Evolutionary conservation across 2,888 invertebrate genomes (phyloP), one percentile per base, ranked within the genome.

Genomic region (Clivina fossor): DNA sequence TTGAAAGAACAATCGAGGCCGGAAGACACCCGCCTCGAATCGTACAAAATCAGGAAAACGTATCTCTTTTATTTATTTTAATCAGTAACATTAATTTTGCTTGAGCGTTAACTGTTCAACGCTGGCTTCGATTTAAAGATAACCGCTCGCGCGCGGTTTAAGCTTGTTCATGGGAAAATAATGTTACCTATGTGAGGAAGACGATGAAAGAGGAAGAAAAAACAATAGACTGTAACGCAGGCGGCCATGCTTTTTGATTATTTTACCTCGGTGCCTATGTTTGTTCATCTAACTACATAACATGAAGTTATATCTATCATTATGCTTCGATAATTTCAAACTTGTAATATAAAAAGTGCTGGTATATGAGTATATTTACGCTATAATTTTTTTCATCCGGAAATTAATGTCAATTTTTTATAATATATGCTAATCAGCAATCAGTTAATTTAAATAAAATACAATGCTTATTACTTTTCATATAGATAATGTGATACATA

Each of bases 11-110:
- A 51, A 51, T 51, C 33, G 51, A 30, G 13, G 28, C 32, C 51
- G 51, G 51, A 53, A 53, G 44, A 33, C 44, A 24, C 53, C 53
- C 53, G 43, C 53, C 43, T 49, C 37, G 44, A 16, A 18, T 44
- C 35, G 20, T 11, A 19, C 22, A 28, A 38, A 53, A 53, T 53
- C 53, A 53, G 44, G 44, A 33, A 53, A 53, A 44, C 44, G 53
- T 44, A 53, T 53, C 53, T 20, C 32, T 46, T 30, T 44, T 44
- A 53, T 53, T 53, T 53, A 44, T 53, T 53, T 53, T 53, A 53
- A 53, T 53, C 53, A 53, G 53, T 33, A 49, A 53, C 53, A 53
- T 53, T 37, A 53, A 53, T 53, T 53, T 53, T 22, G 22, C 26
- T 22, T 35, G 35, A n/a, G 49, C 49, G 38, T 49, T 38, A 38